A percentile compares a stretch with the other conserved stretches of the same genome.
Evolutionary conservation across 2,888 invertebrate species (phyloP).

Genomic region (Caenorhabditis plicata): DNA sequence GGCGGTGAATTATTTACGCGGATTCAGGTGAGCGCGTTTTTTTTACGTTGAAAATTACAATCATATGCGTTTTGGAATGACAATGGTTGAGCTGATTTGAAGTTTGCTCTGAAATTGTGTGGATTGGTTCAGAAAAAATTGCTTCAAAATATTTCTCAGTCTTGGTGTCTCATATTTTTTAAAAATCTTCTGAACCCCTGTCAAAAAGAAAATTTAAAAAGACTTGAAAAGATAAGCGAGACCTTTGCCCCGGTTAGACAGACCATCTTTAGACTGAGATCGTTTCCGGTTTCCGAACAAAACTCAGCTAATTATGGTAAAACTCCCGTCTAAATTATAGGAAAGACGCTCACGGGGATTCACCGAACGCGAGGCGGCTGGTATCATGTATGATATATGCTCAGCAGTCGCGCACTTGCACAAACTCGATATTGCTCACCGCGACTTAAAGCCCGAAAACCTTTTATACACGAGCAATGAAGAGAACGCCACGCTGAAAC

Average conservation of each 20-base stretch:
- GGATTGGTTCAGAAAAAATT: too few relatives aligned
- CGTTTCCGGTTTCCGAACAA: background rate
- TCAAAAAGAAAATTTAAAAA: background rate
- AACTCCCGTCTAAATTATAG: conserved; percentile 36
- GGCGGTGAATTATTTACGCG: conserved; percentile 95
- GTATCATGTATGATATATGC: conserved; percentile 91
- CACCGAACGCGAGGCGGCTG: conserved; percentile 91
- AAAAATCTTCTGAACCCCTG: background rate
- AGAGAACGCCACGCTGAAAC: conserved; percentile 81
- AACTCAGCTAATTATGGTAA: background rate
- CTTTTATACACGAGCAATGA: conserved; percentile 76
- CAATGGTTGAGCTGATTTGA: too few relatives aligned
- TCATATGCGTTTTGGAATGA: too few relatives aligned
- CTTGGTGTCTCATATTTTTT: too few relatives aligned
- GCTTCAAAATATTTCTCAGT: too few relatives aligned
- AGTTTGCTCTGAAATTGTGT: too few relatives aligned
- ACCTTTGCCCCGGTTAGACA: too few relatives aligned
- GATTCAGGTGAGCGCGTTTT: conserved; percentile 74
- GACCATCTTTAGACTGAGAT: too few relatives aligned
- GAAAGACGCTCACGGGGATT: conserved; percentile 90
- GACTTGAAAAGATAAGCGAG: background rate
- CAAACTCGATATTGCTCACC: conserved; percentile 89
- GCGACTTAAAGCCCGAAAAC: conserved; percentile 94
- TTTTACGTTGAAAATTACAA: background rate
- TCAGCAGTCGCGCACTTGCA: conserved; percentile 90